Base-by-base conservation (phyloP, 2,113 vertebrate species). In the Microcebus murinus region DNA sequence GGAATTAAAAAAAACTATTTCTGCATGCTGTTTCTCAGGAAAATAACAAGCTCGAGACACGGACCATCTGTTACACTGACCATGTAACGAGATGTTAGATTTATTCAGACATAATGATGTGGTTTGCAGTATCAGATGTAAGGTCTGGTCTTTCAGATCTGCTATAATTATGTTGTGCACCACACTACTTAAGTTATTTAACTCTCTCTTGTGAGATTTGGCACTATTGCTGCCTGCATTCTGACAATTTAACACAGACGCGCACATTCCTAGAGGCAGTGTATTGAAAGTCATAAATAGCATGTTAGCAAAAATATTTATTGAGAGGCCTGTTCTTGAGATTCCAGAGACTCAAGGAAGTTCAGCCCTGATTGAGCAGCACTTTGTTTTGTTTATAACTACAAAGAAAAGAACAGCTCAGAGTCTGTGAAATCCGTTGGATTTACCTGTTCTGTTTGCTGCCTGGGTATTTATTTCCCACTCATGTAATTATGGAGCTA, bases 21-120 rank as follows among this genome's bases (percentile, higher is more conserved):
- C 39, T 86, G 73, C 48, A 36, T 11, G 0, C 14, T 97, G 63
- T 70, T 97, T 83, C 73, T 93, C 87, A 94, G 95, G 85, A 76
- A 89, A 87, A 10, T 92, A 92, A 92, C 90, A 97, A 96, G 96
- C 85, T 57, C 4, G 42, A 98, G 94, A 95, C 63, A 95, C 90
- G 23, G 82, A 70, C 97, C 98, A 96, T 97, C 97, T 97, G 97
- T 96, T 92, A 74, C 90, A 80, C 74, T 97, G 96, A 96, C 97
- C 96, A 85, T n/a, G 59, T 42, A 95, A 88, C 79, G 90, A 52
- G 95, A 97, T 91, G 92, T 95, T 97, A 93, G 14, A 0, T 96
- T 96, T 94, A 87, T 92, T 96, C 93, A 74, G 82, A 74, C 88
- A 76, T 96, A n/a, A 82, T 80, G 7, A 91, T 96, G 96, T 88